phyloP scores from a whole-genome alignment of 2,113 vertebrate genomes.

The Holacanthus passer region DNA sequence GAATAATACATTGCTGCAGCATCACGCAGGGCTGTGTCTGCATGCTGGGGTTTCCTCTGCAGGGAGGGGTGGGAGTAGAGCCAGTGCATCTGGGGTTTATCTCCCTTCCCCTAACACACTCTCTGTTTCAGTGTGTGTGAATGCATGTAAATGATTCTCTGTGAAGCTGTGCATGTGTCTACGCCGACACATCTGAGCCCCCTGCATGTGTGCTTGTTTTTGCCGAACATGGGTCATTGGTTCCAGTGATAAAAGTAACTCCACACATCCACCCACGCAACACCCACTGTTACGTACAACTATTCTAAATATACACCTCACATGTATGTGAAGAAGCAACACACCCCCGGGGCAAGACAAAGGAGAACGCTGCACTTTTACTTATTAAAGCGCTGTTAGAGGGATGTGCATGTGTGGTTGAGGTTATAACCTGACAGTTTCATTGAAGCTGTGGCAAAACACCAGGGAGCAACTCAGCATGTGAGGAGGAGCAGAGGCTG shows the following conservation, averaged over 20 bases:
- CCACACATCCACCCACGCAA: slow-evolving; percentile 35
- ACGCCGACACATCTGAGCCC: slow-evolving; percentile 17
- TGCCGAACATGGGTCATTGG: slow-evolving; percentile 20
- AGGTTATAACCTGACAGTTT: slow-evolving; percentile 39
- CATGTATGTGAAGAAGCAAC: slow-evolving; percentile 55
- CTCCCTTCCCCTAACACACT: neutral
- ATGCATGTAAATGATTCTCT: slow-evolving; percentile 7
- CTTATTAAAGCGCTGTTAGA: slow-evolving; percentile 55
- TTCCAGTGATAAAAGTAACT: slow-evolving; percentile 51
- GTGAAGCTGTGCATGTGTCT: slow-evolving; percentile 7
- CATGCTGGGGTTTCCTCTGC: slow-evolving; percentile 63
- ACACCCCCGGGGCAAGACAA: slow-evolving; percentile 44
- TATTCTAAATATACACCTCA: slow-evolving; percentile 72
- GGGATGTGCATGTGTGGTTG: slow-evolving; percentile 25
- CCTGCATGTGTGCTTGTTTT: slow-evolving; percentile 38
- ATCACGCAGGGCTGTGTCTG: slow-evolving; percentile 60
- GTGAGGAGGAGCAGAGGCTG: neutral
- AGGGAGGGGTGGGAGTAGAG: slow-evolving; percentile 3
- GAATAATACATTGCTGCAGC: slow-evolving; percentile 72
- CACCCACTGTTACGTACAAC: slow-evolving; percentile 38
- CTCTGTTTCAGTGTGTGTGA: slow-evolving; percentile 15
- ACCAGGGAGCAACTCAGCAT: slow-evolving; percentile 15
- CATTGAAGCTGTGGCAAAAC: slow-evolving; percentile 21
- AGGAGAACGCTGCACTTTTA: slow-evolving; percentile 41
- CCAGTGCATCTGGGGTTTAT: slow-evolving; percentile 44